Percentiles rank a stretch among this genome's conserved stretches.
Evolutionary conservation across 2,888 invertebrate species (phyloP).

Genomic region (Augochlorella aurata): DNA sequence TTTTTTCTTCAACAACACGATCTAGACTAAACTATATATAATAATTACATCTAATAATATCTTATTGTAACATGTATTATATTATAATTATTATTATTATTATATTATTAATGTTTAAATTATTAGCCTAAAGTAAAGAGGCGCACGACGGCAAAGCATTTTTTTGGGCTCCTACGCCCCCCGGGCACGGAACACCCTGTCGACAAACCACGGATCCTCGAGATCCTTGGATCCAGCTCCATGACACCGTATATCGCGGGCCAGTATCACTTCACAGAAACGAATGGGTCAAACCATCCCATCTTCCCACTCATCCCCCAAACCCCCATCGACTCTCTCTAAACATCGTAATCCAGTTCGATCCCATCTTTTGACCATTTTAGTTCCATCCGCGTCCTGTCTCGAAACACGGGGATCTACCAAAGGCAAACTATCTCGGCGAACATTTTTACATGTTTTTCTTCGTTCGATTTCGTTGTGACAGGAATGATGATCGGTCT

Average conservation of each 20-base stretch:
- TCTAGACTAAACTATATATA: constrained; percentile 82
- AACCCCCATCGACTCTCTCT: constrained; percentile 32
- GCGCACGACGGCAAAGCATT: constrained; percentile 82
- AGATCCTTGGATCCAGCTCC: constrained; percentile 46
- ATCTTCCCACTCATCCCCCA: neutral
- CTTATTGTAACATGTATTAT: constrained; percentile 82
- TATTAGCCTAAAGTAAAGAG: constrained; percentile 81
- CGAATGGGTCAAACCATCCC: constrained; percentile 39
- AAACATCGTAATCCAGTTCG: neutral
- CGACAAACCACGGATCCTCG: constrained; percentile 75
- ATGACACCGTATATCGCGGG: constrained; percentile 23
- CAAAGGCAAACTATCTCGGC: constrained; percentile 31
- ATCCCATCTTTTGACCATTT: neutral
- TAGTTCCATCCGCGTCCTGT: constrained; percentile 30
- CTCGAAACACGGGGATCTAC: constrained; percentile 53
- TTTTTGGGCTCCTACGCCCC: constrained; percentile 77
- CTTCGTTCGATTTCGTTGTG: constrained; percentile 58
- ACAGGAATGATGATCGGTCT: constrained; percentile 56
- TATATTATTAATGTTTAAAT: constrained; percentile 80
- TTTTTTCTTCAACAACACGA: constrained; percentile 81
- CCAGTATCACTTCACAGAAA: constrained; percentile 36
- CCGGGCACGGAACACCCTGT: constrained; percentile 81
- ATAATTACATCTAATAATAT: constrained; percentile 82
- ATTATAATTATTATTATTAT: constrained; percentile 79
- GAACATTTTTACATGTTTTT: constrained; percentile 13